Percentiles rank a stretch among this genome's conserved stretches.
Evolutionary conservation across 2,888 invertebrate genomes (phyloP).

Genomic region (Cantharis flavilabris): DNA sequence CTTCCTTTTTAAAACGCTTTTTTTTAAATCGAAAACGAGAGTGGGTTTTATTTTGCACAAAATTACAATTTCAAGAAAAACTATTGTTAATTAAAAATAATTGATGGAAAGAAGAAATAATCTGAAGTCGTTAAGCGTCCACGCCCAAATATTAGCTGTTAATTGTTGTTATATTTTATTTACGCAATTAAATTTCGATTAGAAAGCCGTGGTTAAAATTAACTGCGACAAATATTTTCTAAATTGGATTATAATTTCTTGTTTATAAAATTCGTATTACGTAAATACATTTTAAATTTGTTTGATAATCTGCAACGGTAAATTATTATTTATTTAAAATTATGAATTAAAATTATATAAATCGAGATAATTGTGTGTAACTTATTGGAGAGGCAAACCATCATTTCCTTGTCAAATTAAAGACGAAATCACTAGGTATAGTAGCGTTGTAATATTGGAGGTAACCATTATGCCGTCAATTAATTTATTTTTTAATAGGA

Average conservation of each 20-base stretch:
- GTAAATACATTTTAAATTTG: background rate
- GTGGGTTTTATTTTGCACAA: background rate
- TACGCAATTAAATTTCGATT: conserved; percentile 37
- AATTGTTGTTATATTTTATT: conserved; percentile 33
- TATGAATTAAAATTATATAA: background rate
- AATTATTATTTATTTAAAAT: background rate
- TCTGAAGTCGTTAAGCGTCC: conserved; percentile 17
- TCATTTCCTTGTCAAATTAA: conserved; percentile 4
- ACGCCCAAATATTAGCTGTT: conserved; percentile 22
- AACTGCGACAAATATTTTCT: conserved; percentile 31
- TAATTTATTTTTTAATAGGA: conserved; percentile 3
- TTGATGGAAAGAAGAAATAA: conserved; percentile 13
- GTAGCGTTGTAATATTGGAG: background rate
- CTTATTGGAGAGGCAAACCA: background rate
- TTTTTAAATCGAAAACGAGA: background rate
- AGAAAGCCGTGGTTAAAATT: conserved; percentile 25
- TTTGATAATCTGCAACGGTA: background rate
- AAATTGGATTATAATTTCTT: conserved; percentile 35
- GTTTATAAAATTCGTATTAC: conserved; percentile 5
- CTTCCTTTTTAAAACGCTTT: too few species aligned
- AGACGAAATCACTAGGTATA: conserved; percentile 2
- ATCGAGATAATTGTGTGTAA: conserved; percentile 3
- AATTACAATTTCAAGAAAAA: conserved; percentile 5
- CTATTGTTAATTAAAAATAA: conserved; percentile 10
- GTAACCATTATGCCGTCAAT: conserved; percentile 2